A percentile compares a stretch with the other conserved stretches of the same genome.
Evolutionary conservation across 2,888 invertebrate genomes (phyloP).

Genomic region (Drosophila recens): DNA sequence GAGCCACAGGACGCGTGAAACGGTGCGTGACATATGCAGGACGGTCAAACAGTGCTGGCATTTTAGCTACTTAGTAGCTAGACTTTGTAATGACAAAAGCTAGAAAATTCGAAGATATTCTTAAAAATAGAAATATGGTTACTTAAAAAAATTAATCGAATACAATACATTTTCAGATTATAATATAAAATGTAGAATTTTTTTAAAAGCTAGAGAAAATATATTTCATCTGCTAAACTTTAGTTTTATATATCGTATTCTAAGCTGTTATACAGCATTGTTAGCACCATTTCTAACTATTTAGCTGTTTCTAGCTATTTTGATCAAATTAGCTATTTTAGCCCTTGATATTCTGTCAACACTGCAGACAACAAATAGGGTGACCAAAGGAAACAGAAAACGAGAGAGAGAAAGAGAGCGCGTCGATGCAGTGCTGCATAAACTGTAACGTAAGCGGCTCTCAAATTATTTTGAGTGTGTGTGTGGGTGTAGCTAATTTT

Average conservation of each 20-base stretch:
- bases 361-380: constrained; percentile 12
- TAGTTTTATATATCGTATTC: too few species aligned
- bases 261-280: too few species aligned
- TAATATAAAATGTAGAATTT: too few species aligned
- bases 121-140: too few species aligned
- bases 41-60: neutral
- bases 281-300: neutral
- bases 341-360: neutral
- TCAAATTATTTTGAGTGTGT: constrained; percentile 24
- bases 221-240: too few species aligned
- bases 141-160: too few species aligned
- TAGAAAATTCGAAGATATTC: too few species aligned
- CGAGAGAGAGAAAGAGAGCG: constrained; percentile 2
- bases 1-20: constrained; percentile 57
- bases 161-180: too few species aligned
- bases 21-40: constrained; percentile 48
- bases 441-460: constrained; percentile 43
- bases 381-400: constrained; percentile 1
- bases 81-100: too few species aligned
- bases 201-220: too few species aligned
- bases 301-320: neutral
- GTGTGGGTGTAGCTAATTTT: constrained; percentile 46
- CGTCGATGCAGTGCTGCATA: constrained; percentile 28
- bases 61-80: neutral
- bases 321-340: neutral